Evolutionary conservation across 2,113 vertebrate genomes (phyloP).

Genomic region (Ptilonorhynchus violaceus): DNA sequence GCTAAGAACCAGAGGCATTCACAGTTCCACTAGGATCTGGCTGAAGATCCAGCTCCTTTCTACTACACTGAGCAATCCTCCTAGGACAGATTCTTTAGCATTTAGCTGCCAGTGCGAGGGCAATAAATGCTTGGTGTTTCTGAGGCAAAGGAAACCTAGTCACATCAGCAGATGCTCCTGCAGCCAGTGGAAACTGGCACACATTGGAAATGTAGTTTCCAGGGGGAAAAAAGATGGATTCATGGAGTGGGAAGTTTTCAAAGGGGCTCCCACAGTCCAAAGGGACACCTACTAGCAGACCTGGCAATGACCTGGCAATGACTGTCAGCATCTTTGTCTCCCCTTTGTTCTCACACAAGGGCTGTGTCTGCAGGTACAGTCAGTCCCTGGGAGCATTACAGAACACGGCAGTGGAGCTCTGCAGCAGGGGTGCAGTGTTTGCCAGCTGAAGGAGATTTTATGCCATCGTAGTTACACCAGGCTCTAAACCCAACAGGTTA

Average conservation of each 20-base stretch:
- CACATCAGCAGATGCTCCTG: not conserved
- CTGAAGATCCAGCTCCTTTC: not conserved
- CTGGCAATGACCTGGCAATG: not conserved
- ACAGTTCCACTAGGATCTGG: not conserved
- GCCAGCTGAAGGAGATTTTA: not conserved
- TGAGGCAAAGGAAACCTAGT: not conserved
- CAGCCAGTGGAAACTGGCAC: not conserved
- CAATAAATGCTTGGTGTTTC: not conserved
- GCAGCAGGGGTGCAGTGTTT: not conserved
- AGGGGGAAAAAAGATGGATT: not conserved
- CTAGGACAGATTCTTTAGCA: not conserved
- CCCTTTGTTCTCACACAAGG: not conserved
- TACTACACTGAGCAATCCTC: not conserved
- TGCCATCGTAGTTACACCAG: fast-evolving
- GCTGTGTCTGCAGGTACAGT: not conserved
- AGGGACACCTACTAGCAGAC: not conserved
- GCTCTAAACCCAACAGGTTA: not conserved
- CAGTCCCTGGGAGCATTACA: not conserved
- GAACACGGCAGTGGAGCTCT: not conserved
- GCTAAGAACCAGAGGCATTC: not conserved
- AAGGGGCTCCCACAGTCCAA: not conserved
- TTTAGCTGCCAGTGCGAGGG: not conserved
- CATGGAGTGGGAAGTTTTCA: not conserved
- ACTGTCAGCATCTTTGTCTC: not conserved
- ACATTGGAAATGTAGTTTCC: not conserved